A percentile compares a stretch with the other conserved stretches of the same genome.
These are phyloP conservation scores for Tipula helvola DNA, from an alignment of 2,888 invertebrate genomes.

Conservation along the genomic window DNA sequence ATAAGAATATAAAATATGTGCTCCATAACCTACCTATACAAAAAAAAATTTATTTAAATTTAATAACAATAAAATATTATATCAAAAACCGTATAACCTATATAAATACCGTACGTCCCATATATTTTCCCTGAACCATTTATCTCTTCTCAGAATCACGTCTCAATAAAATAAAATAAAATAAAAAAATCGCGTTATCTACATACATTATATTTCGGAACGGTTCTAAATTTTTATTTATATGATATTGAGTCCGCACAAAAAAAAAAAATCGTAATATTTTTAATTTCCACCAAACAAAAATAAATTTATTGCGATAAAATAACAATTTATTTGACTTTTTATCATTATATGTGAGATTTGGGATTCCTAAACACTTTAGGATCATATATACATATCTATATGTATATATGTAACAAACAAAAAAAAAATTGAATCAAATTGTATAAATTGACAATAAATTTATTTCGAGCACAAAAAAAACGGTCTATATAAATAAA, in stretches of 20 bases:
- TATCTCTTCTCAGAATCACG: background rate
- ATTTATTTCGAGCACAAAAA: background rate
- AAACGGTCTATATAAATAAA: background rate
- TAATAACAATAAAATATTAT: background rate
- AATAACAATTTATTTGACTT: background rate
- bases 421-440: background rate
- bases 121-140: background rate
- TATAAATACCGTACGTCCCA: background rate
- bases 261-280: background rate
- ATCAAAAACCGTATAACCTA: background rate
- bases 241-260: background rate
- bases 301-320: background rate
- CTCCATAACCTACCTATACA: background rate
- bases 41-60: background rate
- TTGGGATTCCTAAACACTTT: background rate
- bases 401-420: background rate
- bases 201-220: background rate
- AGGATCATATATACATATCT: background rate
- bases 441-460: background rate
- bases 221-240: background rate
- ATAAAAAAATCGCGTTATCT: background rate
- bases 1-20: background rate
- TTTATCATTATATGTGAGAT: background rate
- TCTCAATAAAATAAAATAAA: background rate
- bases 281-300: background rate